Base-by-base conservation (phyloP, 2,888 invertebrate species). In the Cerastis rubricosa region DNA sequence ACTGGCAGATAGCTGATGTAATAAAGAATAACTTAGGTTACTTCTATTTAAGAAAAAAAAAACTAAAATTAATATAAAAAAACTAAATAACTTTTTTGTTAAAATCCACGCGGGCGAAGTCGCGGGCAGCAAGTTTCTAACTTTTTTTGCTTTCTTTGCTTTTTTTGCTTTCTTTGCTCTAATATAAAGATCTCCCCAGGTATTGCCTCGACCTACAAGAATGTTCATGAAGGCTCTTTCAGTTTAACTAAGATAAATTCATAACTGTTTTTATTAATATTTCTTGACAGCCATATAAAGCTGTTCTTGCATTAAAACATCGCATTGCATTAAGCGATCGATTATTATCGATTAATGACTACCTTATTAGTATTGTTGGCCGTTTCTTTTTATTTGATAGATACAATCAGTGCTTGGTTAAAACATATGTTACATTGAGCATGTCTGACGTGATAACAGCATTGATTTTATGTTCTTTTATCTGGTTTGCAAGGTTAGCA, bases 271-370 rank as follows among this genome's bases (percentile, higher is more conserved):
- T 17, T 63, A 68, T 68, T 35, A 47, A 67, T 85, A 81, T 67
- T 59, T 64, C 45, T 40, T 35, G 35, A 2, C n/a, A 40, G 17
- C 83, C 86, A 35, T 83, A 74, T 83, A 74, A 4, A 74, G 86
- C 0, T 14, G 22, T n/a, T 47, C n/a, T 69, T 22, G 3, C 19
- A 65, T 71, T 69, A 76, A 73, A 17, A 85, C 69, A 51, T 82
- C 71, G 40, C 45, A 69, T 74, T 51, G 7, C 71, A 74, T 83
- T 54, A 83, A 71, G 57, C 35, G 77, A 83, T 74, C 54, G 7
- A 19, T n/a, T 57, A 43, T n/a, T 43, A 51, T 49, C 77, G 71
- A 82, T 74, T 57, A 74, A 77, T 71, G 45, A 40, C n/a, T 11
- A 0, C 83, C 83, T 40, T 83, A 66, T 77, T 8, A 0, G 86